phyloP scores from a whole-genome alignment of 2,113 vertebrate species.

The Phoenicopterus ruber region DNA sequence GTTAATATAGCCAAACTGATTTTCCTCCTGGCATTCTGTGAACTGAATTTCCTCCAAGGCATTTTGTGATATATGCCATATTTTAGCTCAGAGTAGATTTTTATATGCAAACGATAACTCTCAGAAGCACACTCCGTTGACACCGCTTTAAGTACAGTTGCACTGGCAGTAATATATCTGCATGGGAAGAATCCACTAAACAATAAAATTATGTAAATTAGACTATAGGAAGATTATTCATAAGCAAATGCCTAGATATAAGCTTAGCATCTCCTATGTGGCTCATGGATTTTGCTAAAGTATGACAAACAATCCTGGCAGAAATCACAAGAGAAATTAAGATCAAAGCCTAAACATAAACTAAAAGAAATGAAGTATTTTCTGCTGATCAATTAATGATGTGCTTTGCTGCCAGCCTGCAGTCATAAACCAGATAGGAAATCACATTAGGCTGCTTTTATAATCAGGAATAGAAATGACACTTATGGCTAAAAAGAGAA shows the following conservation, averaged over 20 bases:
- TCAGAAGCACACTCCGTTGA: conserved; percentile 56
- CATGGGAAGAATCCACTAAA: conserved; percentile 62
- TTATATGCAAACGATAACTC: conserved; percentile 51
- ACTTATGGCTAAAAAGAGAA: neutral
- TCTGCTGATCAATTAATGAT: conserved; percentile 18
- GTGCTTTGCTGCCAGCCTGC: conserved; percentile 20
- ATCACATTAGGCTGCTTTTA: conserved; percentile 32
- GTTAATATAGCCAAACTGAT: neutral
- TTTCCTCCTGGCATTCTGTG: conserved; percentile 36
- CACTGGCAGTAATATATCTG: conserved; percentile 66
- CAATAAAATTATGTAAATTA: conserved; percentile 72
- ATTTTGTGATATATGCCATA: conserved; percentile 43
- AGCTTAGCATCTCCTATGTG: conserved; percentile 29
- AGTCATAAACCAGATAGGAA: conserved; percentile 24
- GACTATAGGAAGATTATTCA: conserved; percentile 57
- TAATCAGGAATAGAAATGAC: conserved; percentile 24
- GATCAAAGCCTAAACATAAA: conserved; percentile 44
- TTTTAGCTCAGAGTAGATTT: conserved; percentile 54
- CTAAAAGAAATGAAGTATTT: conserved; percentile 18
- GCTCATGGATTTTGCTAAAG: conserved; percentile 33
- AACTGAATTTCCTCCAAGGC: conserved; percentile 49
- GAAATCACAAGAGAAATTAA: conserved; percentile 51
- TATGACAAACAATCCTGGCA: conserved; percentile 30
- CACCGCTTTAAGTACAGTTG: conserved; percentile 65
- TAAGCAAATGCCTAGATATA: conserved; percentile 48